Base-by-base conservation (phyloP, 2,888 invertebrate genomes). In the Epinotia demarniana region DNA sequence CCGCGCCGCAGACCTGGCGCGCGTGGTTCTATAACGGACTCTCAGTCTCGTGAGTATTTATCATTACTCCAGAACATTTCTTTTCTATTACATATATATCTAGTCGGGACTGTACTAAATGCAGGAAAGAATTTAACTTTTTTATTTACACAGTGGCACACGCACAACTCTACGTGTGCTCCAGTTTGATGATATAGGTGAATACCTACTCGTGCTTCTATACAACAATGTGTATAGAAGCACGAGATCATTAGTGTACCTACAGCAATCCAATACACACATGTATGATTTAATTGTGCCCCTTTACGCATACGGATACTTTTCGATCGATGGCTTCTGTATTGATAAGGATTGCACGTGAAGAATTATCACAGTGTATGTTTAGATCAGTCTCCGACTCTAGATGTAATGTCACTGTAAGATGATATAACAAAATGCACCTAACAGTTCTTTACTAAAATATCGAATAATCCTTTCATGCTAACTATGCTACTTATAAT, bases 21-120 rank as follows among this genome's bases (percentile, higher is more conserved):
- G 97, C 97, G 11, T 98, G 98, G 98, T 95, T 98, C 81, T 98
- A 97, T 90, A 97, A 97, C 81, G 97, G 98, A 82, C 94, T 98
- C 73, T 96, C 97, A 79, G 96, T 97, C 87, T 98, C 98, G 98
- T 98, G 96, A 95, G 98, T 97, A 64, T 23, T 16, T 4, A 13
- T 2, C 18, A 23, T 12, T n/a, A 8, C 27, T 23, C 11, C 23
- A n/a, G 23, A 23, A 16, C 49, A 4, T 9, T 23, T 43, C 12
- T 62, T 62, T 19, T 12, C 18, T 18, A 8, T 3, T 39, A 39
- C 9, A 27, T 66, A 53, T 66, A 53, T 43, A 12, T 66, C 19
- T 13, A 49, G 23, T 49, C 16, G 49, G 23, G 16, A 49, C n/a
- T 53, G 46, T 13, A 64, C 23, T 66, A 53, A 66, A 64, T 9